phyloP scores from a whole-genome alignment of 2,797 vertebrate species.

The Silurus aristotelis region DNA sequence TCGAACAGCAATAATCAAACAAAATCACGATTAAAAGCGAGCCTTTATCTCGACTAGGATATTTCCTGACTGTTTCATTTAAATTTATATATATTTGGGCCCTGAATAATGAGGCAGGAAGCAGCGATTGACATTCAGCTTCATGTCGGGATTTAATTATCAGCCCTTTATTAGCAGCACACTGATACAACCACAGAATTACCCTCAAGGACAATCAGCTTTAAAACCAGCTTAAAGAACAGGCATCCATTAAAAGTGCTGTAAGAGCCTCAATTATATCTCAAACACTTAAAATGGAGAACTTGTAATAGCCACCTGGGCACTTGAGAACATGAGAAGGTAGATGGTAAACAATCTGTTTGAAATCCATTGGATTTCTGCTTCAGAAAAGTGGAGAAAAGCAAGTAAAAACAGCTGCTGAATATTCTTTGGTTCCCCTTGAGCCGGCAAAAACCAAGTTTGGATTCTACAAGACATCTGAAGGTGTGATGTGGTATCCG shows the following conservation, averaged over 20 bases:
- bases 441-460: too few species aligned
- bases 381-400: too few species aligned
- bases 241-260: constrained; percentile 38
- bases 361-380: too few species aligned
- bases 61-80: constrained; percentile 56
- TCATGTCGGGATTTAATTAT: constrained; percentile 54
- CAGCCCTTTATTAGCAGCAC: constrained; percentile 23
- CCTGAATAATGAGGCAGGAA: constrained; percentile 60
- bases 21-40: constrained; percentile 63
- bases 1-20: constrained; percentile 45
- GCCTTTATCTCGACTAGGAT: constrained; percentile 68
- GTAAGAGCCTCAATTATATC: constrained; percentile 33
- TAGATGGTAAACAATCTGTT: neutral
- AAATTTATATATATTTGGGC: constrained; percentile 51
- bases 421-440: too few species aligned
- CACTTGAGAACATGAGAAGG: neutral
- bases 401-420: too few species aligned
- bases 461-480: too few species aligned
- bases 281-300: neutral
- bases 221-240: constrained; percentile 47
- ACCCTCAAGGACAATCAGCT: constrained; percentile 41
- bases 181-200: constrained; percentile 19
- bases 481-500: too few species aligned
- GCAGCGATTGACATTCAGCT: constrained; percentile 54
- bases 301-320: neutral